Percentiles rank a stretch among this genome's conserved stretches.
Evolutionary conservation across 2,797 vertebrate species (phyloP).

Genomic region (Coendou prehensilis): DNA sequence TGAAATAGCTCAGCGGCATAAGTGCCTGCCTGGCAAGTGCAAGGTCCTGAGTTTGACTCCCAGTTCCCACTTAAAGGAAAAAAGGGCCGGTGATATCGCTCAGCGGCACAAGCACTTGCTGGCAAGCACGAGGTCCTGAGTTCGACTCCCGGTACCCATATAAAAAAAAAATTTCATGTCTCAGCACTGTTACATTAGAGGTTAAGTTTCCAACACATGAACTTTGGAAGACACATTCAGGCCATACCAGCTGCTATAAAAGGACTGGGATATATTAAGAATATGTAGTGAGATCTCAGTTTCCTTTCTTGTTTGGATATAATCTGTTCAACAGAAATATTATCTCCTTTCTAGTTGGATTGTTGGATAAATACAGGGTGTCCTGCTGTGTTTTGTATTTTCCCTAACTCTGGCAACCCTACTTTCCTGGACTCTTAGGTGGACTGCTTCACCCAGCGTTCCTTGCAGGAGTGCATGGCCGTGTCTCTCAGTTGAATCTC

Average conservation of each 20-base stretch:
- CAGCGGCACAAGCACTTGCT: no score
- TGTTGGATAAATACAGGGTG: neutral
- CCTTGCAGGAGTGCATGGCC: neutral
- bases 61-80: no score
- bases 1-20: no score
- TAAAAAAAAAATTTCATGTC: neutral
- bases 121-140: no score
- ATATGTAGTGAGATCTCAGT: neutral
- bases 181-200: neutral
- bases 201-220: neutral
- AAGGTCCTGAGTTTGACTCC: no score
- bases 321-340: neutral
- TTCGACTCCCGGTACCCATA: no score
- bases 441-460: neutral
- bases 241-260: neutral
- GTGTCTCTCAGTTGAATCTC: neutral
- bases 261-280: neutral
- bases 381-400: neutral
- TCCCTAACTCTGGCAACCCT: neutral
- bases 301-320: neutral
- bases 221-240: neutral
- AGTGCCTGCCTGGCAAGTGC: no score
- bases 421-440: neutral
- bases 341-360: constrained; percentile 27
- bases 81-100: no score